Conservation (phyloP, 1,140 invertebrate genomes). For the Fopius arisanus region DNA sequence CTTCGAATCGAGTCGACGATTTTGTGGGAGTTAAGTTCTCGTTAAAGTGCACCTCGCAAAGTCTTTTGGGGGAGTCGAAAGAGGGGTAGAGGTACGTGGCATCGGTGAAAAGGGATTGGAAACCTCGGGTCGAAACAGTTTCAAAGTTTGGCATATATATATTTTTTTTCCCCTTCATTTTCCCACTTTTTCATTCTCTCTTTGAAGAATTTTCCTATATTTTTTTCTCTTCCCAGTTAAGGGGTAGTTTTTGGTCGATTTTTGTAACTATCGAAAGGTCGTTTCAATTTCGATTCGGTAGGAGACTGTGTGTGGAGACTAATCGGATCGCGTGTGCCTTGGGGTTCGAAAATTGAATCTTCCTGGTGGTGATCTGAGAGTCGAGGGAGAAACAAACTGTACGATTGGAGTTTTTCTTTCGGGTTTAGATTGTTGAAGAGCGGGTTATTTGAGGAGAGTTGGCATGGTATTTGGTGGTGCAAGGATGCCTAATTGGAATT, state of each 20-base stretch:
- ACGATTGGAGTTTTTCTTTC: not conserved
- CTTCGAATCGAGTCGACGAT: slow-evolving; percentile 31
- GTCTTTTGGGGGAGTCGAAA: slow-evolving; percentile 5
- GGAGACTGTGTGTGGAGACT: not conserved
- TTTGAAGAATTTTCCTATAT: not conserved
- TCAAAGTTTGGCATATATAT: not conserved
- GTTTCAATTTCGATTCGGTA: slow-evolving; percentile 21
- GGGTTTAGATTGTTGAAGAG: too few species aligned
- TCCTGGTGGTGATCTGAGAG: not conserved
- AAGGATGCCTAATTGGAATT: too few species aligned
- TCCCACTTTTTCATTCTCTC: not conserved
- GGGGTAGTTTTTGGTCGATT: not conserved
- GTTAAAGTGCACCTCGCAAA: slow-evolving; percentile 31
- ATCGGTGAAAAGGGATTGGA: slow-evolving; percentile 22
- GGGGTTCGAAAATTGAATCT: slow-evolving; percentile 19
- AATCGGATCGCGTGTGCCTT: slow-evolving; percentile 22
- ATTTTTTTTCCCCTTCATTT: not conserved
- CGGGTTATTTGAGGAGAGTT: too few species aligned
- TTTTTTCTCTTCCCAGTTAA: not conserved
- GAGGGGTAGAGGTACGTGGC: not conserved
- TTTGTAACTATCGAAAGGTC: not conserved
- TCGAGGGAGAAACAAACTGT: not conserved
- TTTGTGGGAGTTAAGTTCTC: slow-evolving; percentile 35
- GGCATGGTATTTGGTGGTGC: too few species aligned
- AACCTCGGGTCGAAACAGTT: slow-evolving; percentile 16